These are phyloP conservation scores for Drosophila longiperda DNA, from an alignment of 2,888 invertebrate species.

Conservation along the genomic window DNA sequence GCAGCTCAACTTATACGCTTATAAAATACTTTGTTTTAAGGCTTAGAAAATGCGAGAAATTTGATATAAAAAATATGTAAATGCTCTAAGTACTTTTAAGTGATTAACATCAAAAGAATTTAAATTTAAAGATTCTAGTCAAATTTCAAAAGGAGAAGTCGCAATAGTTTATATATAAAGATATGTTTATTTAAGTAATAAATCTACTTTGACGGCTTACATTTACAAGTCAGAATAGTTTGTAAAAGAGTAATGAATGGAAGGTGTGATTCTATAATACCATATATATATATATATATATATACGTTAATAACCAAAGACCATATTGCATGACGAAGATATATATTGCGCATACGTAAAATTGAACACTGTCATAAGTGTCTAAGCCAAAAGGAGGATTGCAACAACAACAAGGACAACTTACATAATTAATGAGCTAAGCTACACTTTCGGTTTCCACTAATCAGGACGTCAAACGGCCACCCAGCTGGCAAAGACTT, in stretches of 20 bases:
- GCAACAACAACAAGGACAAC: conserved; percentile 1
- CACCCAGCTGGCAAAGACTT: conserved; percentile 2
- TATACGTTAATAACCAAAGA: neutral
- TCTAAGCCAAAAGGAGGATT: neutral
- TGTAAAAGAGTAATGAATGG: neutral
- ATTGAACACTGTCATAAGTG: conserved; percentile 16
- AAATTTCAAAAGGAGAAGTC: neutral
- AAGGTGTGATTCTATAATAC: neutral
- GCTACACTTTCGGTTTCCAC: neutral
- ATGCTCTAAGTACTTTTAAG: conserved; percentile 12
- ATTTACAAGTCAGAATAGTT: neutral
- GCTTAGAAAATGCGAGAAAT: neutral
- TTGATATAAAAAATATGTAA: conserved; percentile 8
- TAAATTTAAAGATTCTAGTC: neutral
- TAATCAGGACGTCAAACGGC: conserved; percentile 15
- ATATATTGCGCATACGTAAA: conserved; percentile 28
- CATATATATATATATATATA: neutral
- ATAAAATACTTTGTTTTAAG: neutral
- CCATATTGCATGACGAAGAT: neutral
- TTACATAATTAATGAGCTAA: conserved; percentile 33
- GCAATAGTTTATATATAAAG: neutral
- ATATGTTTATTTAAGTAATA: neutral
- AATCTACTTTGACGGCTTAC: neutral
- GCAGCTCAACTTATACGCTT: neutral
- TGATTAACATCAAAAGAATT: conserved; percentile 13